Evolutionary conservation across 2,797 vertebrate species (phyloP), one percentile per base, ranked within the genome.

Genomic region (Melanogrammus aeglefinus): DNA sequence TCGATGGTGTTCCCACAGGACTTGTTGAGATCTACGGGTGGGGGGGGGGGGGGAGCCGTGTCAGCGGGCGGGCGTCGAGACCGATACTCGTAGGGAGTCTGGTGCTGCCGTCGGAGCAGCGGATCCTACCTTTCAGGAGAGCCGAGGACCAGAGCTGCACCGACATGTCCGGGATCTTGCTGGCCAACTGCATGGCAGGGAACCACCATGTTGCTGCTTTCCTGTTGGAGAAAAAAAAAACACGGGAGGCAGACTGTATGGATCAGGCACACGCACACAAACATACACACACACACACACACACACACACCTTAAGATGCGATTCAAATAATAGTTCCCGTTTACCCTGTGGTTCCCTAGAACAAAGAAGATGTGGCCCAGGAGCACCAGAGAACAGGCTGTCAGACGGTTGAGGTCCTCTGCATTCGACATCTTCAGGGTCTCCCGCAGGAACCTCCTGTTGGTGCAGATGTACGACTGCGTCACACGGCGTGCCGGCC

Each of bases 151-250:
- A 99, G 66, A 99, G 94, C 91, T 99, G 98, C 81, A 99, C 98
- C 0, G 97, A 99, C 97, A 99, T 99, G 83, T 99, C 98, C 0
- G 98, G 98, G 85, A 99, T 99, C 90, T 99, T 99, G 93, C 98
- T 99, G 79, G 98, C 98, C 78, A 99, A 92, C 90, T 99, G 98
- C 98, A 99, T 99, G 89, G 98, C 98, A n/a, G 0, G 98, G 98
- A 21, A 99, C 98, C 75, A 99, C 98, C 98, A 99, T 99, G 86
- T 99, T 99, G 91, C 98, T 99, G 90, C 98, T 99, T 91, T 99
- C 98, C 97, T 98, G 82, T 66, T 35, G 29, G 51, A 18, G 21
- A n/a, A 57, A 57, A 57, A n/a, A 57, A 16, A 14, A 18, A 36
- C 35, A 36, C 35, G 6, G 51, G 57, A 24, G n/a, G 57, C 24